A percentile compares a stretch with the other conserved stretches of the same genome.
Evolutionary conservation across 1,140 invertebrate species (phyloP).

Genomic region (Diabrotica undecimpunctata): DNA sequence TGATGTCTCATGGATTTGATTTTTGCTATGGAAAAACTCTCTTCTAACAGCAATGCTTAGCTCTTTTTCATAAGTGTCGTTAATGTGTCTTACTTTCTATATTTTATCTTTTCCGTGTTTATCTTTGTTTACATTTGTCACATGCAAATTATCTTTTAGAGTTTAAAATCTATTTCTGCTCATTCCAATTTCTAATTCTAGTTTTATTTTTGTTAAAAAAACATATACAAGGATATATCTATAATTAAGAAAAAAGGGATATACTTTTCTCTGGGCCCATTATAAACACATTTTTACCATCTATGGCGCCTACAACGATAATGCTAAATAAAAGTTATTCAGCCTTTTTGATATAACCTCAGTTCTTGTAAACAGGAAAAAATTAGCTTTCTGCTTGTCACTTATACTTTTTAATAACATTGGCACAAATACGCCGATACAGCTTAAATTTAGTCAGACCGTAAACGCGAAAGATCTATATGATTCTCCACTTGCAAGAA

Average conservation of each 20-base stretch:
- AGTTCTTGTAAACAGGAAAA: slow-evolving; percentile 20
- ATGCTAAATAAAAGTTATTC: slow-evolving; percentile 46
- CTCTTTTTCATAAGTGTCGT: no score
- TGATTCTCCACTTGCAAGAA: slow-evolving; percentile 27
- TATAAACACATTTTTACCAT: slow-evolving; percentile 50
- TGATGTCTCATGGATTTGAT: no score
- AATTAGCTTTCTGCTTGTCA: slow-evolving; percentile 25
- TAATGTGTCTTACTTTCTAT: no score
- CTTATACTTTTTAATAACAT: slow-evolving; percentile 19
- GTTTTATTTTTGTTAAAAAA: no score
- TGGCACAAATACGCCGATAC: slow-evolving; percentile 24
- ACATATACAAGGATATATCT: no score
- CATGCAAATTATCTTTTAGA: no score
- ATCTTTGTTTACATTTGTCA: no score
- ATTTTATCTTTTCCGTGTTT: no score
- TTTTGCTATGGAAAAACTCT: no score
- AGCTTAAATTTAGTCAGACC: slow-evolving; percentile 26
- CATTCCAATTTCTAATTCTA: no score
- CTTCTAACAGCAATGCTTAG: no score
- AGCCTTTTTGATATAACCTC: slow-evolving; percentile 32
- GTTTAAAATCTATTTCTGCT: no score
- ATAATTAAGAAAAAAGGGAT: slow-evolving; percentile 48
- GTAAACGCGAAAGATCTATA: slow-evolving; percentile 28
- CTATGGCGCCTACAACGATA: slow-evolving; percentile 49
- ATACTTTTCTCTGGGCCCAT: slow-evolving; percentile 41